Conservation (phyloP, 2,888 invertebrate species). For the Caenorhabditis sinica region DNA sequence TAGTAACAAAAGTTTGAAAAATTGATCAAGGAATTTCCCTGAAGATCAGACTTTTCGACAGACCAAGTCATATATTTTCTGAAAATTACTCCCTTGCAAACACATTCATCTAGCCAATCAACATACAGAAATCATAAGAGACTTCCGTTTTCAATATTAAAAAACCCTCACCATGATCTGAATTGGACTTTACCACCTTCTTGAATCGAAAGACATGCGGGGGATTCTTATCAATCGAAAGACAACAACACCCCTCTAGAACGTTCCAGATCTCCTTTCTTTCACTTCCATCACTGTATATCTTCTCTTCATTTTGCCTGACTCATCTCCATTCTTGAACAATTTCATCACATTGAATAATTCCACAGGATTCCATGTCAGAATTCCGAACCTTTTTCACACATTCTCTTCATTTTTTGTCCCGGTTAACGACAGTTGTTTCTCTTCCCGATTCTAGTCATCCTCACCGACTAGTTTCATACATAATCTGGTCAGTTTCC, state of each 20-base stretch:
- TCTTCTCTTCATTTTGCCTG: not conserved
- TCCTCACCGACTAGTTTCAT: conserved; percentile 41
- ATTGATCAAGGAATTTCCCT: no score
- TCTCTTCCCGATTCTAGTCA: conserved; percentile 28
- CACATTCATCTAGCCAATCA: no score
- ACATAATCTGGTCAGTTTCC: conserved; percentile 43
- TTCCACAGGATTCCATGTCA: not conserved
- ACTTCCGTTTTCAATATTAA: no score
- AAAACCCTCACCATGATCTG: no score
- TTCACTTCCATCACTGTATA: not conserved
- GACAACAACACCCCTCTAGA: not conserved
- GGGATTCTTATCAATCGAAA: no score
- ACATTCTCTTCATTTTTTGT: conserved; percentile 14
- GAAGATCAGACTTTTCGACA: no score
- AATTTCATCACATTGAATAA: conserved; percentile 40
- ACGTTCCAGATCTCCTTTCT: not conserved
- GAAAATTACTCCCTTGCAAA: no score
- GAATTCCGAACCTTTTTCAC: conserved; percentile 37
- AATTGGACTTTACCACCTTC: no score
- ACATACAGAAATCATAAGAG: no score
- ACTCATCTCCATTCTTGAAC: not conserved
- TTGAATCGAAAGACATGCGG: no score
- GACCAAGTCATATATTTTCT: no score
- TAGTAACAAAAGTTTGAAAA: no score
- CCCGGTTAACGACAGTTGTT: conserved; percentile 16